Evolutionary conservation across 2,797 vertebrate genomes (phyloP), one percentile per base, ranked within the genome.

Genomic region (Acridotheres tristis): DNA sequence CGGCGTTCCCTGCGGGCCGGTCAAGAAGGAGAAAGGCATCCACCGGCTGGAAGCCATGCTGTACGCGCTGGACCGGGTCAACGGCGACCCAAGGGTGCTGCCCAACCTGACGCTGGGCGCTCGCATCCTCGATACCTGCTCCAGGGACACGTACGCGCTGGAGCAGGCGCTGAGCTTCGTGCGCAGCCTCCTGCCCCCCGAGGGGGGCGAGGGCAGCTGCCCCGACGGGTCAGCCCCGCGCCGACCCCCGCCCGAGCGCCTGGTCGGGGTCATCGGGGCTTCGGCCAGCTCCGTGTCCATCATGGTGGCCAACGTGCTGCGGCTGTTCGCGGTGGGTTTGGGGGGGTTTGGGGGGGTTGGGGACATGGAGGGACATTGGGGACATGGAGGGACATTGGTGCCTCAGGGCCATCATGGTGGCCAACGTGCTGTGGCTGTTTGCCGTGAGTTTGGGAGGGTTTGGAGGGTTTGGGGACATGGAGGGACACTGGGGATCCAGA

Each of bases 31-130:
- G 96, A 98, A 99, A 83, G 99, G 99, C 2, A 98, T 99, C 91
- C 99, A 99, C 79, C 98, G 99, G 2, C 97, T 99, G 97, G 99
- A 99, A 92, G 99, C 99, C 95, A 99, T 99, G 99, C 88, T 99
- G 34, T 99, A 99, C 7, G 99, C 99, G 1, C 96, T 99, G 94
- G 99, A 99, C 93, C 98, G 98, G 57, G 98, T 99, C 77, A 99
- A 99, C 94, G 96, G 98, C 1, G 98, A 99, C 96, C 97, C 98
- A 0, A 93, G 95, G 13, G 94, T 99, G 78, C 98, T 99, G 77
- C 99, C 99, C 11, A 99, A 99, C 93, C 97, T 99, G 90, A 99
- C 98, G 0, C 92, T 99, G 81, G 99, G 99, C 0, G 99, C 98
- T 1, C 98, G 98, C 17, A 98, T 99, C 92, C 97, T 99, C 18